Percentiles rank a stretch among this genome's conserved stretches.
Conservation (phyloP, 2,113 vertebrate genomes). For the Delphinapterus leucas region DNA sequence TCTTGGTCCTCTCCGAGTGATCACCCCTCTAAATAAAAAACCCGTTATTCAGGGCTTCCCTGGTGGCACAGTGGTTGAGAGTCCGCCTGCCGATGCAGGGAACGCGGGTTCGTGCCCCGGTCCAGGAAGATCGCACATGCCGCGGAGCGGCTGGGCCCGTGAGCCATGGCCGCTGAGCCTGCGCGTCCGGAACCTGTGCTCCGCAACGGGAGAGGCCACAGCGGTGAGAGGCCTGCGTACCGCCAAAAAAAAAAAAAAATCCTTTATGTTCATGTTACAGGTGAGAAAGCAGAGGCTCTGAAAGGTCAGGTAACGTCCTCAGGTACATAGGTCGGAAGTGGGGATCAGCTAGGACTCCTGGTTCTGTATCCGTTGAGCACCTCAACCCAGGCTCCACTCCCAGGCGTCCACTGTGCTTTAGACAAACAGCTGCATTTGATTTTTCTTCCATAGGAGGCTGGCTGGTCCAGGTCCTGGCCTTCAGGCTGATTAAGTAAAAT, state of each 20-base stretch:
- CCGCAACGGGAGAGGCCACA: too few species aligned
- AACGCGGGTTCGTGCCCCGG: too few species aligned
- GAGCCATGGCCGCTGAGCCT: too few species aligned
- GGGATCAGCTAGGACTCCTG: neutral
- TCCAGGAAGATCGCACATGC: too few species aligned
- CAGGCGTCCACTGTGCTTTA: neutral
- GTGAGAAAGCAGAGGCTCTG: neutral
- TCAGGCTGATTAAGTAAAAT: neutral
- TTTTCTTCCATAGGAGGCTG: neutral
- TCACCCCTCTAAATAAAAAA: neutral
- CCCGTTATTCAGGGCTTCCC: too few species aligned
- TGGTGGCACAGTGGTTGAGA: too few species aligned
- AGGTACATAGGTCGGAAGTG: neutral
- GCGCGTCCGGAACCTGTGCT: too few species aligned
- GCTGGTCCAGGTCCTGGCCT: neutral
- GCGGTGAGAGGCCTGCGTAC: too few species aligned
- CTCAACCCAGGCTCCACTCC: neutral
- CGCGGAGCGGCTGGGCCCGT: too few species aligned
- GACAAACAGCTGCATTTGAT: neutral
- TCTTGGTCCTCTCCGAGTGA: neutral
- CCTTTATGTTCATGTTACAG: neutral
- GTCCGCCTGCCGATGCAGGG: too few species aligned
- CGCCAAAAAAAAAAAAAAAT: neutral
- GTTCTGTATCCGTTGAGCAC: neutral
- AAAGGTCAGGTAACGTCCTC: neutral